Conservation (phyloP, 1,140 invertebrate species). For the Lysiphlebus fabarum region DNA sequence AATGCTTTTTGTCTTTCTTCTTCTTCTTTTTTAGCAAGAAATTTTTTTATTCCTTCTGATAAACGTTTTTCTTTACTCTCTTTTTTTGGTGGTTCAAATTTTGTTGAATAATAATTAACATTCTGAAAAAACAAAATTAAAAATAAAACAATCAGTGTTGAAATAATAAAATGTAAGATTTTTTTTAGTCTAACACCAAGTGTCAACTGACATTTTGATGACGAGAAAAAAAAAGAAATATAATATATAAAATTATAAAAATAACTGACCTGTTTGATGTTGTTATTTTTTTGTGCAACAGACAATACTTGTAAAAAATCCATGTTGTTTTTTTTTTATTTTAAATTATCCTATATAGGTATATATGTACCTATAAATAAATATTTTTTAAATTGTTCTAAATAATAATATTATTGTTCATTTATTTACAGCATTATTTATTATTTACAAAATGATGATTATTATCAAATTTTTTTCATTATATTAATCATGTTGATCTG, state of each 20-base stretch:
- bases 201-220: slow-evolving; percentile 8
- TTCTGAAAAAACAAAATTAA: slow-evolving; percentile 36
- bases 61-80: slow-evolving; percentile 65
- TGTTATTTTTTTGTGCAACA: slow-evolving; percentile 62
- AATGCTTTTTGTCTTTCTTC: slow-evolving; percentile 68
- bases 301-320: slow-evolving; percentile 63
- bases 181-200: slow-evolving; percentile 15
- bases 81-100: slow-evolving; percentile 80
- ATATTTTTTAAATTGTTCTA: no score
- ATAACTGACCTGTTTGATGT: slow-evolving; percentile 33
- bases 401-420: no score
- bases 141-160: neutral
- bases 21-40: slow-evolving; percentile 74
- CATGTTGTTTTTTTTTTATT: slow-evolving; percentile 47
- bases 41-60: slow-evolving; percentile 77
- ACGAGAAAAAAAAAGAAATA: slow-evolving; percentile 8
- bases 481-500: no score
- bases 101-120: slow-evolving; percentile 68
- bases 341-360: slow-evolving; percentile 1
- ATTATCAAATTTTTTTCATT: no score
- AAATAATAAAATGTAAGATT: slow-evolving; percentile 17
- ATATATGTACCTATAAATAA: no score
- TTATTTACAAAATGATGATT: no score
- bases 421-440: no score
- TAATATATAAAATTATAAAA: slow-evolving; percentile 11